Evolutionary conservation across 2,888 invertebrate species (phyloP), one percentile per base, ranked within the genome.

Genomic region (Ochlodes sylvanus): DNA sequence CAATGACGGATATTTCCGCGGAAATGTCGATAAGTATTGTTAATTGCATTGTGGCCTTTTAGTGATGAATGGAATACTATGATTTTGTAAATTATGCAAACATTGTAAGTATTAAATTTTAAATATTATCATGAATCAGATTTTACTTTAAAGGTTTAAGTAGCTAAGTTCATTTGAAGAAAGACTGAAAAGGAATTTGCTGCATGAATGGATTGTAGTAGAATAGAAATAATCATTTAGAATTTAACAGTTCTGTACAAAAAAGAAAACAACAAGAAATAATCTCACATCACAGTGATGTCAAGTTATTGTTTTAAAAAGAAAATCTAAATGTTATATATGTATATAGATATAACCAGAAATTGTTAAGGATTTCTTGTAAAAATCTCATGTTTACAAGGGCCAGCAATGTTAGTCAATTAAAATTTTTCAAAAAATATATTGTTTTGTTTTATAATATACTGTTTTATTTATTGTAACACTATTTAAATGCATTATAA

Each of bases 351-450:
- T 19, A 15, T 19, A 50, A 50, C 6, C 9, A 38, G 38, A 17
- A 50, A 10, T 19, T 19, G 19, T 12, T 19, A 15, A 12, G 9
- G 15, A 7, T 47, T 47, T 17, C 2, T 15, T 47, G 9, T 2
- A 10, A 58, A 58, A 27, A 12, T 54, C 44, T 27, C 27, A 32
- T 34, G 38, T 61, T 60, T 64, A 21, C 60, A 47, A 61, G 79
- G 77, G 77, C 83, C 75, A 78, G 76, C 76, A 69, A 67, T 75
- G 75, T 80, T 83, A 83, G 86, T 87, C 87, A 87, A 84, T 87
- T 86, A 81, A 73, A 74, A 68, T 14, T 54, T 62, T 76, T 71
- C 75, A 76, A 77, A 79, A 62, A 80, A 78, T 67, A 72, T 78
- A 83, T 77, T 74, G 76, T 82, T 52, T 82, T 85, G 86, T 84